Percentiles rank a stretch among this genome's conserved stretches.
phyloP scores from a whole-genome alignment of 2,113 vertebrate species.

The Larimichthys crocea region DNA sequence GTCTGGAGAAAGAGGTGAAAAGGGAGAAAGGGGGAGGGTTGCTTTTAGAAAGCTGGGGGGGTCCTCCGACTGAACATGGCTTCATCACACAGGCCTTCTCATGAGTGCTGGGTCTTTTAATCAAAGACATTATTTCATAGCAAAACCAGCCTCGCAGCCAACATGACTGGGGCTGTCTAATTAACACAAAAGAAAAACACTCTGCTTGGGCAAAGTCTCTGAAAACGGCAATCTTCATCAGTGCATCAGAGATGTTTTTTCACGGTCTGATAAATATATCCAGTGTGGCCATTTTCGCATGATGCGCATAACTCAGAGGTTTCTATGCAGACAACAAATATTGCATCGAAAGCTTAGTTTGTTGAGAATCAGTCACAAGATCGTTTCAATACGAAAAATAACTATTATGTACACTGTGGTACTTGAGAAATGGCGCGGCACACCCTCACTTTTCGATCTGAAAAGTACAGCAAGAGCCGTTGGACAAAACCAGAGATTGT shows the following conservation, averaged over 20 bases:
- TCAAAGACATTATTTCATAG: conserved; percentile 81
- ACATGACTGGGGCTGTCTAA: conserved; percentile 77
- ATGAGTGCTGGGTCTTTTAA: conserved; percentile 76
- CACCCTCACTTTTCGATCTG: conserved; percentile 22
- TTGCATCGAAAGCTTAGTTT: neutral
- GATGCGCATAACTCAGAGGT: conserved; percentile 28
- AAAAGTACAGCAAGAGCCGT: conserved; percentile 42
- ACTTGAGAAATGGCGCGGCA: conserved; percentile 23
- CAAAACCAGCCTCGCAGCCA: conserved; percentile 75
- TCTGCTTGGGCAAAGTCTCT: conserved; percentile 53
- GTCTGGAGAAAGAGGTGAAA: conserved; percentile 62
- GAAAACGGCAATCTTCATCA: conserved; percentile 57
- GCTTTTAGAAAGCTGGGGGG: conserved; percentile 64
- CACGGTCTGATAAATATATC: conserved; percentile 30
- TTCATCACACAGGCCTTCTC: conserved; percentile 75
- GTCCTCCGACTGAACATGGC: conserved; percentile 56
- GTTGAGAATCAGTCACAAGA: conserved; percentile 12
- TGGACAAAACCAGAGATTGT: conserved; percentile 68
- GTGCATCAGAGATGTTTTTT: conserved; percentile 55
- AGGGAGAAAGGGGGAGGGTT: conserved; percentile 2
- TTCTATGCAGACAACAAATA: conserved; percentile 15
- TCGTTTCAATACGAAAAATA: conserved; percentile 23
- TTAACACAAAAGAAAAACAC: conserved; percentile 83
- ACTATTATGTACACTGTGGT: neutral
- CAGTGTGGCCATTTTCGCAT: conserved; percentile 24